Conservation (phyloP, 2,888 invertebrate genomes). For the Psylliodes chrysocephalus region DNA sequence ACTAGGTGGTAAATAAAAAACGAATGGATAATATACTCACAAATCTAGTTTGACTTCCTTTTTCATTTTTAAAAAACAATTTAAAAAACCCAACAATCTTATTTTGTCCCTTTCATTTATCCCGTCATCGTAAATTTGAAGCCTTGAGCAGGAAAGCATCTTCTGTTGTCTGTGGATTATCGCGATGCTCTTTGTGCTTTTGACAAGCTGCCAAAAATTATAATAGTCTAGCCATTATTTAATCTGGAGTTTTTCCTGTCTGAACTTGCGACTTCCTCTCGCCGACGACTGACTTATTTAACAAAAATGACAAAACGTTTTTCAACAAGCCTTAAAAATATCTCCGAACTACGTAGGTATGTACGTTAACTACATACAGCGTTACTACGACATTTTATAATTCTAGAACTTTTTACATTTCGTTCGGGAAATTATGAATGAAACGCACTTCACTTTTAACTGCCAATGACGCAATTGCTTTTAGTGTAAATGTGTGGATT, state of each 20-base stretch:
- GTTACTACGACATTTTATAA: no score
- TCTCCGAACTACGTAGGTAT: not conserved
- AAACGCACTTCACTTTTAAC: not conserved
- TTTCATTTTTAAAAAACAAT: no score
- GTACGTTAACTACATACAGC: no score
- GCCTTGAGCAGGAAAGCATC: not conserved
- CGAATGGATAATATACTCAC: no score
- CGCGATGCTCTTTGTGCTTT: slow-evolving; percentile 24
- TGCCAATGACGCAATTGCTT: not conserved
- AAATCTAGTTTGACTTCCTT: no score
- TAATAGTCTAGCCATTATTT: slow-evolving; percentile 26
- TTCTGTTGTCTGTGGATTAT: not conserved
- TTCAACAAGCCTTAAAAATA: not conserved
- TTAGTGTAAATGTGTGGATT: not conserved
- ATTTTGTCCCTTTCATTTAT: no score
- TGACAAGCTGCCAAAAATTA: slow-evolving; percentile 40
- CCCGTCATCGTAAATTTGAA: no score
- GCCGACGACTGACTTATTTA: slow-evolving; percentile 10
- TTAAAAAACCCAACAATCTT: no score
- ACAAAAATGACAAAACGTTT: slow-evolving; percentile 5
- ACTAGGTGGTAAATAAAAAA: no score
- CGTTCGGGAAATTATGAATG: not conserved
- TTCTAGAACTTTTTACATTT: not conserved
- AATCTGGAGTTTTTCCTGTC: slow-evolving; percentile 25
- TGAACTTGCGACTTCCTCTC: slow-evolving; percentile 24